phyloP scores from a whole-genome alignment of 1,140 invertebrate species.

The Drosophila gunungcola region DNA sequence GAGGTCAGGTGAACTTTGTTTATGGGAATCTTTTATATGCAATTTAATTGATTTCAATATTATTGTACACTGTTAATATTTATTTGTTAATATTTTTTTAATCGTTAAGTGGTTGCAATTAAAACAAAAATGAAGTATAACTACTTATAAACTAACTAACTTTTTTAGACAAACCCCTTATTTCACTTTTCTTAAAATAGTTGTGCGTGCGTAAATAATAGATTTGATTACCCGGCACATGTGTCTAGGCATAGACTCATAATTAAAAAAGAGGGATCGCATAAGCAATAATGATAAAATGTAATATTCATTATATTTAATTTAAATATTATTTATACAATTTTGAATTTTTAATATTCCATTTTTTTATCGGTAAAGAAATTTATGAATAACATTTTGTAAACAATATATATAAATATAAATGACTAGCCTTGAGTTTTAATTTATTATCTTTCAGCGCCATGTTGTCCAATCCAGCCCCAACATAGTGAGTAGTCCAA shows the following conservation, averaged over 20 bases:
- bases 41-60: neutral
- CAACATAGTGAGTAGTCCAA: slow-evolving; percentile 69
- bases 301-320: too few species aligned
- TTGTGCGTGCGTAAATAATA: slow-evolving; percentile 27
- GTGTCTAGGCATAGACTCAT: slow-evolving; percentile 11
- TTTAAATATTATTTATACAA: too few species aligned
- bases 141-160: too few species aligned
- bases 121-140: neutral
- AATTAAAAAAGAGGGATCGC: slow-evolving; percentile 15
- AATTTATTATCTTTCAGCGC: slow-evolving; percentile 34
- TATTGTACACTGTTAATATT: neutral
- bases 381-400: too few species aligned
- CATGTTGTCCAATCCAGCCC: slow-evolving; percentile 51
- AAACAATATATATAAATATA: too few species aligned
- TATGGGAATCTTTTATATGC: neutral
- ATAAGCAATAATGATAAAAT: neutral
- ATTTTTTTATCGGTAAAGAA: too few species aligned
- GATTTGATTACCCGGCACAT: slow-evolving; percentile 18
- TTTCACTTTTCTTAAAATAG: slow-evolving; percentile 28
- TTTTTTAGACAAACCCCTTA: neutral
- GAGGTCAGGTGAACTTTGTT: slow-evolving; percentile 26
- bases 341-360: too few species aligned
- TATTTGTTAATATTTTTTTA: neutral
- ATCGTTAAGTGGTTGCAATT: neutral
- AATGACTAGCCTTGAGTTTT: too few species aligned